These are phyloP conservation scores for Pelodiscus sinensis DNA, from an alignment of 2,113 vertebrate species.

Conservation along the genomic window DNA sequence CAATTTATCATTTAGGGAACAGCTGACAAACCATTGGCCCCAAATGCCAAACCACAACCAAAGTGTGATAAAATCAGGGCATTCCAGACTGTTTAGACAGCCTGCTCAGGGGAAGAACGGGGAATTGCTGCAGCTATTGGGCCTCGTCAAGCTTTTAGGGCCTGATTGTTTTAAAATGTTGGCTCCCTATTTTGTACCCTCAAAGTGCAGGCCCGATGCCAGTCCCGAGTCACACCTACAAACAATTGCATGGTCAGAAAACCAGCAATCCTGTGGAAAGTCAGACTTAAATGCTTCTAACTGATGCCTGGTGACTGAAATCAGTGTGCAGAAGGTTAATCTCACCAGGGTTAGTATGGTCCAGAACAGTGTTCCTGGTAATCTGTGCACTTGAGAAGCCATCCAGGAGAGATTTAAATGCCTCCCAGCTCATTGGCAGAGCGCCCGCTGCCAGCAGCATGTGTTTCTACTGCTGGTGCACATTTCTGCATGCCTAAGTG, in stretches of 20 bases:
- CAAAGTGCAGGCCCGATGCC: slow-evolving; percentile 5
- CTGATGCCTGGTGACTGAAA: background rate
- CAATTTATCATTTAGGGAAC: background rate
- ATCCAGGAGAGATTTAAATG: too few species aligned
- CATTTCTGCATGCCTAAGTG: too few species aligned
- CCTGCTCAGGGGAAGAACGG: accelerated
- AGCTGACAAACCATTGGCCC: background rate
- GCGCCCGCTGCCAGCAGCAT: too few species aligned
- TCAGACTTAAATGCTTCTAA: background rate
- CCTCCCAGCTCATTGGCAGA: too few species aligned
- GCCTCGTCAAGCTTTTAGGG: slow-evolving; percentile 40
- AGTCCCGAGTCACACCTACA: slow-evolving; percentile 51
- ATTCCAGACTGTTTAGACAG: background rate
- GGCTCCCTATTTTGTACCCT: background rate
- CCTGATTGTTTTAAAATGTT: background rate
- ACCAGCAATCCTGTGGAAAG: background rate
- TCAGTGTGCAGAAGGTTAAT: background rate
- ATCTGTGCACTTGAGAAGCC: too few species aligned
- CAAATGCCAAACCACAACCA: background rate
- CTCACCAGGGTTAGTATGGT: background rate
- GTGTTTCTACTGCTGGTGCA: too few species aligned
- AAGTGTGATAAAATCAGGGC: background rate
- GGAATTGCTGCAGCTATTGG: background rate
- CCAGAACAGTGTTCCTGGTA: too few species aligned
- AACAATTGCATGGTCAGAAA: background rate